These are phyloP conservation scores for Drosophila birchii DNA, from an alignment of 2,888 invertebrate species.

Conservation along the genomic window DNA sequence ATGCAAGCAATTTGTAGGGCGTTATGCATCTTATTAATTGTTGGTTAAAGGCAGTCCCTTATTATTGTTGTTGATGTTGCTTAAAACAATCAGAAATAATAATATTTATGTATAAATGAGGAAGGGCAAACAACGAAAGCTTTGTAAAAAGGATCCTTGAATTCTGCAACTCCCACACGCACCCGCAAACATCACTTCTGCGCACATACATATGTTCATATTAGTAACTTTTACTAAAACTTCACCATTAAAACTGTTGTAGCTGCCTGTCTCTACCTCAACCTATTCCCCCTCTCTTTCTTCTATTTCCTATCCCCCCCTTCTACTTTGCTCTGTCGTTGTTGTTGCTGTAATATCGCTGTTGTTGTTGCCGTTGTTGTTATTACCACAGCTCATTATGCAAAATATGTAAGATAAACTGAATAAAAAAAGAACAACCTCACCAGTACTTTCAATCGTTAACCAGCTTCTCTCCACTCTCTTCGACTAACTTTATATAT, in stretches of 20 bases:
- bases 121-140: not conserved
- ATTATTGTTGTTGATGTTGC: constrained; percentile 40
- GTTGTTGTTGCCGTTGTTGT: constrained; percentile 48
- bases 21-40: not conserved
- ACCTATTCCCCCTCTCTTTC: constrained; percentile 27
- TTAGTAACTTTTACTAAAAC: constrained; percentile 2
- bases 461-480: constrained; percentile 20
- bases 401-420: constrained; percentile 9
- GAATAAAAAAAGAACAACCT: constrained; percentile 11
- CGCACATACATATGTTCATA: not conserved
- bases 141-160: constrained; percentile 2
- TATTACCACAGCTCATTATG: constrained; percentile 37
- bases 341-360: constrained; percentile 45
- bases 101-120: not conserved
- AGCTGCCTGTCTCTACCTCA: constrained; percentile 13
- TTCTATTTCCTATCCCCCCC: constrained; percentile 24
- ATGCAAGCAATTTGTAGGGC: not conserved
- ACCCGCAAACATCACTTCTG: not conserved
- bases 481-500: constrained; percentile 40
- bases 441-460: constrained; percentile 25
- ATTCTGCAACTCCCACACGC: not conserved
- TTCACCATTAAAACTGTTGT: constrained; percentile 7
- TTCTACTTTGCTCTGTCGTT: constrained; percentile 35
- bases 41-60: constrained; percentile 10
- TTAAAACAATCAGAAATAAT: constrained; percentile 25